These are phyloP conservation scores for Scaptomyza hsui DNA, from an alignment of 1,140 invertebrate genomes.

Conservation along the genomic window DNA sequence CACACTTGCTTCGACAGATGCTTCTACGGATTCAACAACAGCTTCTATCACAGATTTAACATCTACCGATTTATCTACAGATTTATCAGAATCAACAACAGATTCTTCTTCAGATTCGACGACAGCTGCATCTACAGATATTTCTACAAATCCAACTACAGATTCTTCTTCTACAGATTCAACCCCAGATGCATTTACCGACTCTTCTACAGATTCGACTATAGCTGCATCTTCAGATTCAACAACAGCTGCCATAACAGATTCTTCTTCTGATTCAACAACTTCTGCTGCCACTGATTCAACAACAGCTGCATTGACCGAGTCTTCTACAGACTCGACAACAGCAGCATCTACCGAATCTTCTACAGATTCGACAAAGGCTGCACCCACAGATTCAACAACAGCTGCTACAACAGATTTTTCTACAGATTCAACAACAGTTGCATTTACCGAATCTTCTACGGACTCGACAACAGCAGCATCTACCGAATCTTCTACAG, in stretches of 20 bases:
- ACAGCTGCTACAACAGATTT: constrained; percentile 13
- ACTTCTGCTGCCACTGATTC: background rate
- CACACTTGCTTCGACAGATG: background rate
- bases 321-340: constrained; percentile 1
- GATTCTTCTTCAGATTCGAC: too few relatives aligned
- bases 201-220: too few relatives aligned
- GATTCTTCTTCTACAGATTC: too few relatives aligned
- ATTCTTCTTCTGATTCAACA: background rate
- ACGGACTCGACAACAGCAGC: background rate
- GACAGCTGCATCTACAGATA: too few relatives aligned
- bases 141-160: too few relatives aligned
- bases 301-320: background rate
- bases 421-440: constrained; percentile 1
- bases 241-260: constrained; percentile 9
- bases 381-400: background rate
- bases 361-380: constrained; percentile 19
- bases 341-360: background rate
- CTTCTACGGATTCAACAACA: constrained; percentile 4
- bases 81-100: background rate
- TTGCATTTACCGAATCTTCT: constrained; percentile 21
- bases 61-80: background rate
- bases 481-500: background rate
- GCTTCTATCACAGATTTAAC: too few relatives aligned
- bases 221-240: background rate
- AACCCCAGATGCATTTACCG: too few relatives aligned